Evolutionary conservation across 1,140 invertebrate genomes (phyloP), one percentile per base, ranked within the genome.

Genomic region (Zaprionus capensis): DNA sequence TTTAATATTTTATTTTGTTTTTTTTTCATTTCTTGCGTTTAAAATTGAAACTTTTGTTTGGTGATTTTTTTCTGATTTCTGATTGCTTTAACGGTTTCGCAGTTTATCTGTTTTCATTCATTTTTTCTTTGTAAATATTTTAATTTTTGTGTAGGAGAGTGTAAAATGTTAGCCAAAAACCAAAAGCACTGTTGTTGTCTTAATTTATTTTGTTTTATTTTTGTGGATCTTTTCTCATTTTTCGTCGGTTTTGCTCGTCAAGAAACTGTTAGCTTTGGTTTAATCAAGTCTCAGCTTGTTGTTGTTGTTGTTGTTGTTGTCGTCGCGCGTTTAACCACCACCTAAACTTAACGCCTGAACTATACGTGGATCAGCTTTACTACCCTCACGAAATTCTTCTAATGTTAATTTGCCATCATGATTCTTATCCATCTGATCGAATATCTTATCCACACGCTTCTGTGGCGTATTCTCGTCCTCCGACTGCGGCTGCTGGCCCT

Each of bases 391-490:
- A 94, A 99, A 99, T 93, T 99, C 99, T 90, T 99, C 98, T 76
- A 99, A 95, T 15, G 98, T 99, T 74, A 99, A 95, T 92, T 97
- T 96, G 92, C 99, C 98, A 94, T 99, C 99, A 93, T 99, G 97
- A 93, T 99, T 99, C 94, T 99, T 99, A 94, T 99, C 98, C 98
- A 99, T 99, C 92, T 98, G 98, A 93, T 98, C 97, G 94, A 99
- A 99, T 91, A 99, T 99, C 93, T 98, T 98, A 93, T 99, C 98
- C 36, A 99, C 98, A 91, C 98, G 95, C 88, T 98, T 98, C 92
- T 99, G 97, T 2, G 98, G 97, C 46, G 97, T 98, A 92, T 99
- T 99, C 92, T 99, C 98, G 84, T 98, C 97, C 87, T 98, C 97
- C 14, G 97, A 95, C 67, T 96, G 96, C 26, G 97, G 97, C 72